Conservation (phyloP, 2,113 vertebrate genomes). For the Macquaria australasica region DNA sequence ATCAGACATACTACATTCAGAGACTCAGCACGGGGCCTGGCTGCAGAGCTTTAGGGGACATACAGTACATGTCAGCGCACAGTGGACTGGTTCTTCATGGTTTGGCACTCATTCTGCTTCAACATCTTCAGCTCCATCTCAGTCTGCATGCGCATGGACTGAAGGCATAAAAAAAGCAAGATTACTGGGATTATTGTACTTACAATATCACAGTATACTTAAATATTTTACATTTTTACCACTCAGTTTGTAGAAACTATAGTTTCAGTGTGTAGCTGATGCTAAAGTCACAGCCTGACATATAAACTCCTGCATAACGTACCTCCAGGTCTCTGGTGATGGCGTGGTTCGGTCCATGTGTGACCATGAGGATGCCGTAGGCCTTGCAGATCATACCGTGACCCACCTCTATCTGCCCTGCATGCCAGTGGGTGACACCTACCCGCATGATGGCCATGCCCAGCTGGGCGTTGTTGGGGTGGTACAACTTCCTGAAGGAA, state of each 20-base stretch:
- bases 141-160: constrained; percentile 92
- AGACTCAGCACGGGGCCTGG: neutral
- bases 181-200: neutral
- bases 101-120: constrained; percentile 89
- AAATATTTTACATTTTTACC: neutral
- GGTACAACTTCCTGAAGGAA: constrained; percentile 91
- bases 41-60: constrained; percentile 16
- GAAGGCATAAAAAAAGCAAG: constrained; percentile 13
- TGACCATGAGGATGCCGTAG: constrained; percentile 92
- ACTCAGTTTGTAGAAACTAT: neutral
- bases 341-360: constrained; percentile 93
- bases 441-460: constrained; percentile 94
- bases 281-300: neutral
- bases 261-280: neutral
- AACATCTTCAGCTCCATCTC: constrained; percentile 96
- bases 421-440: constrained; percentile 95
- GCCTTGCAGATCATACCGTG: constrained; percentile 95
- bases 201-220: neutral
- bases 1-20: neutral
- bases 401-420: constrained; percentile 90
- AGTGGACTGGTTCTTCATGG: constrained; percentile 85
- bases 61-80: neutral
- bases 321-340: constrained; percentile 97
- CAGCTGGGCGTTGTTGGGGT: constrained; percentile 91
- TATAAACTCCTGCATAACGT: accelerated